Evolutionary conservation across 53 echinoderm and acorn worm species (phyloP).

Genomic region (Antedon mediterranea): DNA sequence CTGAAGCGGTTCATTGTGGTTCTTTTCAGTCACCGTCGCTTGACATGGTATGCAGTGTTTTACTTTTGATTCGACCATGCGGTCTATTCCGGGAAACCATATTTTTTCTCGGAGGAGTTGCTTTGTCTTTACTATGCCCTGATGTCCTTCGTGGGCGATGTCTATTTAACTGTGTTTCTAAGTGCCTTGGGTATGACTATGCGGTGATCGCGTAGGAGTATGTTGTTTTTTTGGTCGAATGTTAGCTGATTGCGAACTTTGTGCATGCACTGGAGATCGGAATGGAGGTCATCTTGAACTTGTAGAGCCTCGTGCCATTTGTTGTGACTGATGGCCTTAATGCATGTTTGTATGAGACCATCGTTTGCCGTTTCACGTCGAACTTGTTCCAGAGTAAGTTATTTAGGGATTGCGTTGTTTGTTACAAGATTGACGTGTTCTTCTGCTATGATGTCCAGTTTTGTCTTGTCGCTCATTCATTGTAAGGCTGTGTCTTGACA

Average conservation of each 20-base stretch:
- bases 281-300: not conserved
- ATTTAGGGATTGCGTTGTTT: no score
- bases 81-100: constrained; percentile 44
- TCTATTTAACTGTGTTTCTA: constrained; percentile 8
- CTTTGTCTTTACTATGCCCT: constrained; percentile 40
- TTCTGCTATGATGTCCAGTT: constrained; percentile 16
- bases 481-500: constrained; percentile 32
- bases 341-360: no score
- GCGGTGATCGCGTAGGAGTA: constrained; percentile 35
- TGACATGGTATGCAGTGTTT: no score
- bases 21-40: not conserved
- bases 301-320: not conserved
- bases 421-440: constrained; percentile 24
- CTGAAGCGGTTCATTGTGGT: not conserved
- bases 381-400: no score
- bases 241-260: constrained; percentile 26
- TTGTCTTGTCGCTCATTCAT: constrained; percentile 7
- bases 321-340: no score
- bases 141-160: constrained; percentile 36
- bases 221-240: constrained; percentile 7
- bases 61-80: constrained; percentile 24
- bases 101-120: constrained; percentile 42
- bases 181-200: constrained; percentile 50
- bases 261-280: constrained; percentile 3
- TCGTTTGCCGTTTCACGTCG: no score